Evolutionary conservation across 2,113 vertebrate genomes (phyloP), one percentile per base, ranked within the genome.

Genomic region (Hydropotes inermis): DNA sequence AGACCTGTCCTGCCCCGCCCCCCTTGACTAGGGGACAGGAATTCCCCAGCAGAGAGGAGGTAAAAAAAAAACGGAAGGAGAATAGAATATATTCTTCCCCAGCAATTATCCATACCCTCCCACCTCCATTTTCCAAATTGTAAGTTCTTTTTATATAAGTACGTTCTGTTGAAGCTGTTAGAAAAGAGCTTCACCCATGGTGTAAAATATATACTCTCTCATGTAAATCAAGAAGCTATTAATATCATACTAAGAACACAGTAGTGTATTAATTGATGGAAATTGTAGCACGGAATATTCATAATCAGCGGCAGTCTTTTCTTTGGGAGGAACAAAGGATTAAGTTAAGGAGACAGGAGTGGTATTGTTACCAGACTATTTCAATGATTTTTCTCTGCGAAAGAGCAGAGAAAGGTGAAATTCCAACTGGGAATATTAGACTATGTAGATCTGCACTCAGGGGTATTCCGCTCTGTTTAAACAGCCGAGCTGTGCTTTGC

Each of bases 361-460:
- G 52, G 94, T 87, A 98, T 98, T 91, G 89, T 98, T 97, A 96
- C 86, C 87, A 58, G 87, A 57, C 93, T 93, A 5, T 95, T 98
- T 94, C 92, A 97, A 19, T 97, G 87, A 93, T 98, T 98, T 81
- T 98, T 96, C 87, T 98, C 92, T 36, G 33, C 3, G 6, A 91
- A 98, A 97, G 97, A 97, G 86, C 27, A 96, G 97, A 98, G 95
- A 96, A 96, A 98, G 95, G 97, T 96, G 61, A 98, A 96, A 97
- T 97, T 97, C 98, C 97, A 97, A 4, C 86, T 83, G 92, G 82
- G 94, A 98, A n/a, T 96, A 95, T 94, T 88, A 93, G 74, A 55
- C 96, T 97, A 92, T 96, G 98, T 95, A 97, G 93, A 96, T 98
- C 84, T 94, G 61, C 60, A 85, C 97, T 96, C 91, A 6, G 70